Evolutionary conservation across 2,888 invertebrate species (phyloP), one percentile per base, ranked within the genome.

Genomic region (Chydorus sphaericus): DNA sequence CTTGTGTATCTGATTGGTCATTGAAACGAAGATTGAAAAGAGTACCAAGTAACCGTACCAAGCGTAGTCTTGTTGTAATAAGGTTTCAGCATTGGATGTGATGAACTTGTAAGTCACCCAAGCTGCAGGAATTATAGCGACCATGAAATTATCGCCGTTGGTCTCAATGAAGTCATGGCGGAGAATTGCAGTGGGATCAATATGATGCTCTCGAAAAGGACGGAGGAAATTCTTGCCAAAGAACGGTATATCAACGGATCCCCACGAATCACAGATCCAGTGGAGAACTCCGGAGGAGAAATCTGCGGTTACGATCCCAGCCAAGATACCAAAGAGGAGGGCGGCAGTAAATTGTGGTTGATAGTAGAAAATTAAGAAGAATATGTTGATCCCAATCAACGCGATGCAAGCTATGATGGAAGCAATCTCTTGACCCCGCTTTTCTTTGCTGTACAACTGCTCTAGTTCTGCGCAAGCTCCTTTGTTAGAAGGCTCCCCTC

Each of bases 1-100:
- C 73, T 98, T 97, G 74, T 97, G 97, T 67, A 96, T 96, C 94
- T 97, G 97, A 77, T 97, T 97, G 56, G 97, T 97, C 80, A 96
- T 79, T 52, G 93, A 90, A 59, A 96, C 87, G 73, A 97, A 97
- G 65, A 96, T 82, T 61, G 90, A 89, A 66, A 96, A 81, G 49
- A 94, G 77, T 72, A 92, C 94, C 71, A 93, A 80, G 72, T 89
- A 98, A 65, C 91, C 86, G 65, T 86, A 86, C 84, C 87, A 89
- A 62, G 84, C 81, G 69, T 92, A 92, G 66, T 83, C 81, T 58
- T 76, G 76, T 63, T 82, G 79, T 57, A n/a, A n/a, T n/a, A 96
- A 82, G 61, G 81, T 81, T 48, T 77, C 75, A 54, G 82, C 78
- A 29, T 83, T 76, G 62, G 80, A 77, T 1, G 79, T 78, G 52